Percentiles rank a stretch among this genome's conserved stretches.
phyloP scores from a whole-genome alignment of 2,113 vertebrate genomes.

The Solenodon paradoxus region DNA sequence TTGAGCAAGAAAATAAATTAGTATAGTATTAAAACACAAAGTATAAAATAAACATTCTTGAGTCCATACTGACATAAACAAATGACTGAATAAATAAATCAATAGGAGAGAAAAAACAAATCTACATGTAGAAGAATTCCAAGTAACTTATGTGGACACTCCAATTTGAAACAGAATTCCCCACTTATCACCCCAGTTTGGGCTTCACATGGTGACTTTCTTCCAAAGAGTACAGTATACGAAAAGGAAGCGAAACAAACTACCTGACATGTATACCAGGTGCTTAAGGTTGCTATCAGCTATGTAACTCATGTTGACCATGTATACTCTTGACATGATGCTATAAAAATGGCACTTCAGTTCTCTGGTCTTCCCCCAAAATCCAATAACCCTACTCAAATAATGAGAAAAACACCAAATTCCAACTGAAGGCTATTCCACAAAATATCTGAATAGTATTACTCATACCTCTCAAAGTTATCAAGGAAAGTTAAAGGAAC shows the following conservation, averaged over 20 bases:
- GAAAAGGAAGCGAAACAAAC: not conserved
- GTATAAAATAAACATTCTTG: no score
- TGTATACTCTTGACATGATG: not conserved
- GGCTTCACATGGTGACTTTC: not conserved
- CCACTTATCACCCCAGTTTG: not conserved
- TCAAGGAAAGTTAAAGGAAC: not conserved
- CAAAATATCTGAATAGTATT: not conserved
- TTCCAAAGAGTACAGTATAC: not conserved
- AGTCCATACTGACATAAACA: not conserved
- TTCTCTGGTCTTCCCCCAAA: not conserved
- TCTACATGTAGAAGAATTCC: not conserved
- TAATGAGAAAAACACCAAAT: not conserved
- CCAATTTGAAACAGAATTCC: not conserved
- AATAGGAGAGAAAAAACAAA: not conserved
- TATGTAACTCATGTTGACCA: not conserved
- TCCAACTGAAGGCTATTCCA: not conserved
- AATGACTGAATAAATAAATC: not conserved
- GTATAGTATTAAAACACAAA: not conserved
- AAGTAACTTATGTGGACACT: not conserved
- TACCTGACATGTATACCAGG: not conserved
- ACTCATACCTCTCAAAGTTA: not conserved
- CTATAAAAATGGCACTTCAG: not conserved
- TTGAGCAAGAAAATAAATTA: not conserved
- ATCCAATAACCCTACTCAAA: not conserved
- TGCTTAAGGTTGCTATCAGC: not conserved